Base-by-base conservation (phyloP, 2,797 vertebrate genomes). In the Argya squamiceps region DNA sequence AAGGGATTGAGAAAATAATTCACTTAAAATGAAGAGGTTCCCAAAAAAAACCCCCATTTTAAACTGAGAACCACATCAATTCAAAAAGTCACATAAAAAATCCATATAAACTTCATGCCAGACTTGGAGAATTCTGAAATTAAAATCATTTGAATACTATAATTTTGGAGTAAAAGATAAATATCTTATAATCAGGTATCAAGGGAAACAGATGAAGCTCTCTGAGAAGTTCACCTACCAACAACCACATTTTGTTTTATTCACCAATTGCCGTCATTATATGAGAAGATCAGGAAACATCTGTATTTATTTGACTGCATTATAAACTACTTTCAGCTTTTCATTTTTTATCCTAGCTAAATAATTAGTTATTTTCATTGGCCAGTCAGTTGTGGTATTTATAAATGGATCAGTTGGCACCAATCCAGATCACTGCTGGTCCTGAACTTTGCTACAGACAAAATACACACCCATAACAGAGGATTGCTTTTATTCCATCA, bases 291-390 rank as follows among this genome's bases (percentile, higher is more conserved):
- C 34, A 77, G 52, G 18, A 84, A 82, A 81, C 2, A 8, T 73
- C 75, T 94, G 69, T 58, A 81, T 90, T 88, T 90, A 73, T 78
- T 80, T 91, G 90, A 73, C 13, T 86, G 53, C 81, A 88, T 88
- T 91, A 77, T n/a, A 89, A 94, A 80, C 37, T 77, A n/a, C 64
- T 92, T 95, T 92, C 77, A 92, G 71, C 37, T 93, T 90, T 84
- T 70, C 49, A 53, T n/a, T 88, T 89, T 88, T 77, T 90, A 83
- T 88, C 47, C 75, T 75, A 59, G 43, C 23, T 92, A 89, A 89
- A 96, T 65, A 91, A 95, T 94, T 43, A 68, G 37, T 65, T 92
- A 49, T 58, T 93, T 96, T 77, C 93, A 89, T 15, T 1, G 1
- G 41, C 55, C 88, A 84, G 74, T 69, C 60, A 92, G 41, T 64